These are phyloP conservation scores for Setipinna tenuifilis DNA, from an alignment of 2,797 vertebrate species.

Conservation along the genomic window DNA sequence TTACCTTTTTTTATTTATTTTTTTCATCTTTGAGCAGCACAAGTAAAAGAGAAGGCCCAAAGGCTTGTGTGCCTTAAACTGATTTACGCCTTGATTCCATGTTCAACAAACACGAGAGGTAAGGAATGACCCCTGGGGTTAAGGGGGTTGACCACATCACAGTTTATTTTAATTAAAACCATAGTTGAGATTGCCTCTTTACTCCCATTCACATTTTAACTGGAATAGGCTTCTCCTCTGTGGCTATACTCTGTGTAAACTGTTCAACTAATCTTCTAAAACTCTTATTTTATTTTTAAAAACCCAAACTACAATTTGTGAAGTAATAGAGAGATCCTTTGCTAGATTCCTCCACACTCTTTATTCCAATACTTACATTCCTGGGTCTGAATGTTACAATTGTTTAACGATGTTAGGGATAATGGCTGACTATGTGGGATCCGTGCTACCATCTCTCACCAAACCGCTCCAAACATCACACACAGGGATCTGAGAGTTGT, in stretches of 20 bases:
- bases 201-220: slow-evolving; percentile 61
- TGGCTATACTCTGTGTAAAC: not conserved
- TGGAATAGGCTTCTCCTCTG: not conserved
- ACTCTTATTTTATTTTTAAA: not conserved
- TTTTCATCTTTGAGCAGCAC: slow-evolving; percentile 50
- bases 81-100: slow-evolving; percentile 74
- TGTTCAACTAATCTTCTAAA: not conserved
- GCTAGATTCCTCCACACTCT: not conserved
- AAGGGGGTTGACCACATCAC: slow-evolving; percentile 74
- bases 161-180: slow-evolving; percentile 84
- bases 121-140: slow-evolving; percentile 68
- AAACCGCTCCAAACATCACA: not conserved
- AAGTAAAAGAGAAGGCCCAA: slow-evolving; percentile 43
- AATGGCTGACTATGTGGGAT: too few relatives aligned
- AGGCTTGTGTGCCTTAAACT: slow-evolving; percentile 36
- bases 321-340: too few relatives aligned
- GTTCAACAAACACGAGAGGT: slow-evolving; percentile 73
- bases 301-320: not conserved
- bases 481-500: not conserved
- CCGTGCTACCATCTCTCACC: not conserved
- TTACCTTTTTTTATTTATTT: slow-evolving; percentile 48
- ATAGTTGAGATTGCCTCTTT: slow-evolving; percentile 65
- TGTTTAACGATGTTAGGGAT: too few relatives aligned
- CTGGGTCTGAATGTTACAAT: too few relatives aligned
- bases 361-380: not conserved